Base-by-base conservation (phyloP, 2,888 invertebrate species). In the Drosophila buzzatii region DNA sequence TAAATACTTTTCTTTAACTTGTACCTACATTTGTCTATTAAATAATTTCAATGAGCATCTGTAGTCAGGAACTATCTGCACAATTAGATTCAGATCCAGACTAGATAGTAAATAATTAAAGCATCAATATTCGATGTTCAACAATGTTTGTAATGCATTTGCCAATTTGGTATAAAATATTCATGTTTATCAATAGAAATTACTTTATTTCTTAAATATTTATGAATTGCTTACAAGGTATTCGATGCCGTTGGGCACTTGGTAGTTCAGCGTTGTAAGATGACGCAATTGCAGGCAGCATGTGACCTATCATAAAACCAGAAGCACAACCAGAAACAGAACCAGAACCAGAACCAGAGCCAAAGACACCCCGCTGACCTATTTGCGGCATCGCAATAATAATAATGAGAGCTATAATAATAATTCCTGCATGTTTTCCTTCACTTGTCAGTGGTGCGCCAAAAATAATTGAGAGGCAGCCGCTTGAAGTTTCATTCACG, bases 401-500 rank as follows among this genome's bases (percentile, higher is more conserved):
- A 51, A 60, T 52, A 12, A 39, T 42, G 56, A 57, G 64, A 59
- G 74, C 42, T 57, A 64, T 75, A 75, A 75, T 72, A 71, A 67
- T 64, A 20, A 53, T 41, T 1, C 70, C 67, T 68, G 65, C 68
- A 76, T 79, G 79, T 79, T 79, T 79, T 79, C 70, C 76, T 73
- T 79, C 79, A 79, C 53, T 58, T 79, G 76, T 76, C 79, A 79
- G 73, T 64, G 59, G 51, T 63, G 69, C 51, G 72, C 72, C 79
- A 73, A 79, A 70, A 76, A 76, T 69, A 80, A 73, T 70, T 71
- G 58, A 62, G 73, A 51, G 62, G 62, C 73, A 60, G 68, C 58
- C 66, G 70, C 66, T 52, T 75, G 65, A 81, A 78, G 70, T 75
- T 74, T 77, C 68, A 80, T 79, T 77, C 66, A 79, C 53, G 62